Conservation (phyloP, 2,888 invertebrate species). For the Agriopis leucophaearia region DNA sequence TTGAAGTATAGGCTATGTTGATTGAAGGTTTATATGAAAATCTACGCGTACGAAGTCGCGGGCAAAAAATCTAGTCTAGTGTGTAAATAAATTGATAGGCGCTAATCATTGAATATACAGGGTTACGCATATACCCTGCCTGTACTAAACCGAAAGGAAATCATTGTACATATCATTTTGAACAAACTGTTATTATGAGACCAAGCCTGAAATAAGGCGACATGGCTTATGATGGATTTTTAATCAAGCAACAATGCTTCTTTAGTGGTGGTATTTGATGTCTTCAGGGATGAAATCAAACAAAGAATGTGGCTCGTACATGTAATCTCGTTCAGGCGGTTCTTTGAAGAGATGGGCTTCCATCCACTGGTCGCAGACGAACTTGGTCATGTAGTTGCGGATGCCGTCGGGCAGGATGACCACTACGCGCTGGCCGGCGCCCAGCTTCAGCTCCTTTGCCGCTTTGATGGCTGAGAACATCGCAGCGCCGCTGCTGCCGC, state of each 20-base stretch:
- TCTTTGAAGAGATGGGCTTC: conserved; percentile 89
- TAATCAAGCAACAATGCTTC: not conserved
- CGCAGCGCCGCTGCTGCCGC: conserved; percentile 96
- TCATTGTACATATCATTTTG: no score
- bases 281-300: not conserved
- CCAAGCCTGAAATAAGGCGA: no score
- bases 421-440: conserved; percentile 93
- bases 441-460: conserved; percentile 89
- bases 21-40: no score
- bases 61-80: no score
- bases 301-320: conserved; percentile 47
- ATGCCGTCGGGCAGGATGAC: conserved; percentile 95
- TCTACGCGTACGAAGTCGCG: no score
- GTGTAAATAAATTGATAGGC: no score
- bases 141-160: no score
- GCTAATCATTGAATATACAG: no score
- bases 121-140: no score
- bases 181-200: no score
- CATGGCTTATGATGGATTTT: no score
- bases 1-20: no score
- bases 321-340: conserved; percentile 58
- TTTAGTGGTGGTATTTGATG: not conserved
- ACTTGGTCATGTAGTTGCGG: conserved; percentile 98
- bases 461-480: conserved; percentile 90
- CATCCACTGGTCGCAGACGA: conserved; percentile 97